phyloP scores from a whole-genome alignment of 37 sponge, comb jelly and placozoan genomes.

The Geodia barretti region DNA sequence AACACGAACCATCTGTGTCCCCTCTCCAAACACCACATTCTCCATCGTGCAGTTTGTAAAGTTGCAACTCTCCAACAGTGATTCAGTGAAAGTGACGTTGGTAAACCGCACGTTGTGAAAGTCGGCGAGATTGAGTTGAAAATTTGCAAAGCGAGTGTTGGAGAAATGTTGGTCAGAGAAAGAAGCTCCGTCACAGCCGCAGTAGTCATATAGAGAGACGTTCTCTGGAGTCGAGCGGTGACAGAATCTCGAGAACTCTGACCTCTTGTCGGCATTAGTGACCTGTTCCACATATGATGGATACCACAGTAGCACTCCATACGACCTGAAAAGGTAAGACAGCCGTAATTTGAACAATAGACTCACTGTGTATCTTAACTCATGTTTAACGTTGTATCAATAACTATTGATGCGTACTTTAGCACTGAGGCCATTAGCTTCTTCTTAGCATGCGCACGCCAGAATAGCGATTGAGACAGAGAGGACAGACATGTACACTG shows the following conservation, averaged over 20 bases:
- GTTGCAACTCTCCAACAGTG: not conserved
- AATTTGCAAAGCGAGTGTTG: not conserved
- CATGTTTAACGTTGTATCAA: too few species aligned
- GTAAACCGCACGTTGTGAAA: slow-evolving; percentile 28
- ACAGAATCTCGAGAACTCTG: slow-evolving; percentile 33
- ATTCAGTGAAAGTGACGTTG: not conserved
- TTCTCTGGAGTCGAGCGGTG: not conserved
- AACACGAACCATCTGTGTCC: not conserved
- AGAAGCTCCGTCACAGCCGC: slow-evolving; percentile 27
- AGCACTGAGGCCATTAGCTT: too few species aligned
- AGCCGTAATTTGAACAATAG: too few species aligned
- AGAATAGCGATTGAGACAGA: too few species aligned
- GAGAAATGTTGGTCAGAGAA: not conserved
- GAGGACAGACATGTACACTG: too few species aligned
- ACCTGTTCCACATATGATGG: slow-evolving; percentile 70
- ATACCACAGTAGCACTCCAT: slow-evolving; percentile 71
- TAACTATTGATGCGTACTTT: too few species aligned
- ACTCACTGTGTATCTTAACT: too few species aligned
- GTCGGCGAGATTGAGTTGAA: slow-evolving; percentile 2
- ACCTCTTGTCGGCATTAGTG: not conserved
- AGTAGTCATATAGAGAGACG: not conserved
- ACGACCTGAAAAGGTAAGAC: slow-evolving; percentile 48
- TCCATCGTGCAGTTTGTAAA: slow-evolving; percentile 9
- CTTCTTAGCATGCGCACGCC: too few species aligned
- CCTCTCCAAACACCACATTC: not conserved